Percentiles rank a stretch among this genome's conserved stretches.
Evolutionary conservation across 2,888 invertebrate species (phyloP).

Genomic region (Cephus nigrinus): DNA sequence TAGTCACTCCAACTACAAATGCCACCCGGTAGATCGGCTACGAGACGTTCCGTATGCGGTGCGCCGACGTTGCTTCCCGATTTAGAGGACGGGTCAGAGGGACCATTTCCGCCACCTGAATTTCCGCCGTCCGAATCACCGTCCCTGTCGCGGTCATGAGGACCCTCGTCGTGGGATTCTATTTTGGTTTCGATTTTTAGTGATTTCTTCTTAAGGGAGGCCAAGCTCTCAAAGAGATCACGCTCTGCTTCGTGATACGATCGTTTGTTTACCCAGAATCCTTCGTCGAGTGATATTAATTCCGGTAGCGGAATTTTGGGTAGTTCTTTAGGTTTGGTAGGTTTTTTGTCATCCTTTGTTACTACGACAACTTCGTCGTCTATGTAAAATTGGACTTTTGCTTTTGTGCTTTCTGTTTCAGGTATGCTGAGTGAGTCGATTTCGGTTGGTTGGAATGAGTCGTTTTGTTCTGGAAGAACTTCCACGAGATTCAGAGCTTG

Average conservation of each 20-base stretch:
- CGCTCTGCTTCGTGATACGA: slow-evolving; percentile 77
- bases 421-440: not conserved
- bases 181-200: not conserved
- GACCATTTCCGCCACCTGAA: slow-evolving; percentile 70
- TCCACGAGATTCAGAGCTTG: slow-evolving; percentile 6
- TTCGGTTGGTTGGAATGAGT: slow-evolving; percentile 5
- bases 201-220: slow-evolving; percentile 57
- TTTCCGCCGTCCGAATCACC: slow-evolving; percentile 73
- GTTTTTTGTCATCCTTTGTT: slow-evolving; percentile 39
- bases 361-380: slow-evolving; percentile 56
- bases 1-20: slow-evolving; percentile 85
- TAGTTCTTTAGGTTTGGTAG: slow-evolving; percentile 17
- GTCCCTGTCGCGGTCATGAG: slow-evolving; percentile 55
- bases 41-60: slow-evolving; percentile 73
- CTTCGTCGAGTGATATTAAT: slow-evolving; percentile 65
- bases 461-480: slow-evolving; percentile 8
- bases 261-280: slow-evolving; percentile 74
- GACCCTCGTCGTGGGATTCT: slow-evolving; percentile 2
- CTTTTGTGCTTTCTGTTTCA: slow-evolving; percentile 25
- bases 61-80: slow-evolving; percentile 27
- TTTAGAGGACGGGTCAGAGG: slow-evolving; percentile 42
- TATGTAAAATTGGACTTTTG: slow-evolving; percentile 60
- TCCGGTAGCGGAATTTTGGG: slow-evolving; percentile 28
- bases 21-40: slow-evolving; percentile 82
- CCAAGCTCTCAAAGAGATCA: slow-evolving; percentile 70